These are phyloP conservation scores for Sclerurus mexicanus DNA, from an alignment of 2,113 vertebrate genomes.

Conservation along the genomic window DNA sequence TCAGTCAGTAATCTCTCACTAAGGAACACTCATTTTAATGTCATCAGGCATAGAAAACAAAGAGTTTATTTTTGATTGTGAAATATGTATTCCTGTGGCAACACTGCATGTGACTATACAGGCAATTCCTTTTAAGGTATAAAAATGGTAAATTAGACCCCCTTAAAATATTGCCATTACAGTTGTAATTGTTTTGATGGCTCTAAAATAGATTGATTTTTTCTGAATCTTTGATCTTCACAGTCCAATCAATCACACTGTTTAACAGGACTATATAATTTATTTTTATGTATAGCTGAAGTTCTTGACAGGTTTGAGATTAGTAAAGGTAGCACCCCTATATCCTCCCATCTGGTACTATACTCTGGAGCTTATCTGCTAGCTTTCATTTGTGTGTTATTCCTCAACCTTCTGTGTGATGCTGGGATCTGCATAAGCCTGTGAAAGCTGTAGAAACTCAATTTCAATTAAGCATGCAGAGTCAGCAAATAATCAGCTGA, in stretches of 20 bases:
- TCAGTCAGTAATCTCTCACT: neutral
- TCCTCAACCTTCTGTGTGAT: neutral
- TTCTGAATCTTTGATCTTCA: neutral
- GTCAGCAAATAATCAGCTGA: neutral
- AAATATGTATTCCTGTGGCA: neutral
- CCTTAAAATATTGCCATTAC: neutral
- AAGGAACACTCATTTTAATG: neutral
- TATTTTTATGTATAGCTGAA: slow-evolving; percentile 1
- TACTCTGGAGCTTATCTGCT: neutral
- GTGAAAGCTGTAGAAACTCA: neutral
- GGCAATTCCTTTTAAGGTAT: neutral
- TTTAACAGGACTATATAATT: neutral
- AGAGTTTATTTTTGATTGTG: neutral
- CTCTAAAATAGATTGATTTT: neutral
- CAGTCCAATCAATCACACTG: neutral
- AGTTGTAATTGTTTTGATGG: neutral
- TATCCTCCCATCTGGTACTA: neutral
- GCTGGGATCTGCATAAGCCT: neutral
- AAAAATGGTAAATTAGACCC: neutral
- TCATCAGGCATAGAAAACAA: neutral
- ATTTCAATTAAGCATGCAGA: neutral
- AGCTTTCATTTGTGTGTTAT: neutral
- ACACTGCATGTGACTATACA: neutral
- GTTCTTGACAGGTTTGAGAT: neutral
- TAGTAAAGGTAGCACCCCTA: neutral